Evolutionary conservation across 2,113 vertebrate genomes (phyloP).

Genomic region (Prochilodus magdalenae): DNA sequence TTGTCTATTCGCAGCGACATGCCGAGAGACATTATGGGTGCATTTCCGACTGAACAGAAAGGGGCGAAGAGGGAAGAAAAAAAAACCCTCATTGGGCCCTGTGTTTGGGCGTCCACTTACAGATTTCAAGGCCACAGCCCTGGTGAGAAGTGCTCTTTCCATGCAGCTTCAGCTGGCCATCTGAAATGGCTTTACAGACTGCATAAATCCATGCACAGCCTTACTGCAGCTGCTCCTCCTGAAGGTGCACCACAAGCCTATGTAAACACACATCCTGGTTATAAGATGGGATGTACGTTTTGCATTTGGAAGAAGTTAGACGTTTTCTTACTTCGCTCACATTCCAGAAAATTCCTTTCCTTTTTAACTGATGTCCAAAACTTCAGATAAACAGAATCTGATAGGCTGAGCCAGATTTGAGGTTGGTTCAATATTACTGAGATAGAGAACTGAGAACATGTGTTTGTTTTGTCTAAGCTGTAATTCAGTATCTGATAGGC

Average conservation of each 20-base stretch:
- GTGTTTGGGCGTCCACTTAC: constrained; percentile 50
- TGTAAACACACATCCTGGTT: background rate
- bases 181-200: background rate
- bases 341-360: background rate
- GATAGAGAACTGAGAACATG: too few species aligned
- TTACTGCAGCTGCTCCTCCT: background rate
- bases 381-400: too few species aligned
- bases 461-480: too few species aligned
- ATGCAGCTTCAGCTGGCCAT: background rate
- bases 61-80: constrained; percentile 47
- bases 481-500: background rate
- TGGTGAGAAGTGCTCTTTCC: background rate
- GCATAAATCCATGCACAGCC: background rate
- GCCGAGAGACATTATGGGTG: constrained; percentile 68
- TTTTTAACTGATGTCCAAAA: too few species aligned
- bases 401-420: too few species aligned
- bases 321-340: background rate
- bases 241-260: constrained; percentile 9
- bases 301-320: background rate
- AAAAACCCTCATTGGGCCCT: constrained; percentile 33
- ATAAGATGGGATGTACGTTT: background rate
- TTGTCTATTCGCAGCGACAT: constrained; percentile 65
- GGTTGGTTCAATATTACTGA: too few species aligned
- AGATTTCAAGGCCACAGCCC: constrained; percentile 33
- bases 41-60: constrained; percentile 68